Base-by-base conservation (phyloP, 2,797 vertebrate species). In the Typhlichthys eigenmanni region DNA sequence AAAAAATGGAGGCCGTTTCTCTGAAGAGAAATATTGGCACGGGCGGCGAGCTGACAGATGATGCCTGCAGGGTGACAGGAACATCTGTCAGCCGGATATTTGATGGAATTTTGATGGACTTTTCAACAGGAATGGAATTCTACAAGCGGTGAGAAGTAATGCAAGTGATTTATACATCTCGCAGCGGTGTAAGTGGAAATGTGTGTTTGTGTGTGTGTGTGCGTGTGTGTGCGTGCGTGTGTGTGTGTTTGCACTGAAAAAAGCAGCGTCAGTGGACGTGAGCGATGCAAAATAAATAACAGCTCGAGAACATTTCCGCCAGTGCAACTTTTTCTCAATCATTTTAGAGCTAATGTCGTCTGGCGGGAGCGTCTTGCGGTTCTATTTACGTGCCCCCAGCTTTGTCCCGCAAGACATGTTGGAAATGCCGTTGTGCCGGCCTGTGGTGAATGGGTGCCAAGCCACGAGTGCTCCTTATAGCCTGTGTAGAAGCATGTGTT, bases 101-200 rank as follows among this genome's bases (percentile, higher is more conserved):
- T 82, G 75, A 85, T 81, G 64, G 67, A 64, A 55, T 75, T 82
- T 62, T 77, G 69, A 80, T 73, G 48, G 68, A 72, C 69, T 51
- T 49, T 4, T 50, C 46, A 45, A 68, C 61, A 67, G 56, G 70
- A 63, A 1, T 8, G 58, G 38, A 69, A 14, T 38, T 29, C 49
- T 19, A 52, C n/a, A 38, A 65, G 47, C 3, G 0, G 13, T 4
- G 50, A 53, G 66, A 71, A 68, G 46, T 66, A 66, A 67, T 13
- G 38, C 34, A 46, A 29, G 17, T 63, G 53, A 72, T 69, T 59
- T 60, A 62, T 72, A 62, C 61, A 75, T 29, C 54, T 74, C 60
- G 3, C 54, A 56, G 66, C 70, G 13, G 47, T 49, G 1, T 17
- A 5, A 0, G 24, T 24, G 24, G 24, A 24, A 24, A 24, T 24